A percentile compares a stretch with the other conserved stretches of the same genome.
phyloP scores from a whole-genome alignment of 2,113 vertebrate species.

The Scartelaos histophorus region DNA sequence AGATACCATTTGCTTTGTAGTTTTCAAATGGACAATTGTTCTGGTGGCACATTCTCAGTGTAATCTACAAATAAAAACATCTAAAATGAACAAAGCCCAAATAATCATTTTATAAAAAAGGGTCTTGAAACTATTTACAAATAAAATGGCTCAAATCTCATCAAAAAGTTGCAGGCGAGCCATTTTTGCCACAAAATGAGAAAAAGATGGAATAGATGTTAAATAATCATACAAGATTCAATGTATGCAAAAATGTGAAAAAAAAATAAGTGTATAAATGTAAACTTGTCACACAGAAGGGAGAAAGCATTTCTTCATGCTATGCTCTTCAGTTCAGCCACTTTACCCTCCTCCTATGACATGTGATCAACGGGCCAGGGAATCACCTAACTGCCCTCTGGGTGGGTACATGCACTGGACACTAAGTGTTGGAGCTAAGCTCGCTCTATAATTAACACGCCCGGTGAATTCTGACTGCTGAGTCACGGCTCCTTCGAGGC shows the following conservation, averaged over 20 bases:
- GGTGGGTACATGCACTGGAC: neutral
- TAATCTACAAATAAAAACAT: neutral
- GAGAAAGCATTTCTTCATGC: conserved; percentile 13
- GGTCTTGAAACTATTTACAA: neutral
- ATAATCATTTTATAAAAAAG: neutral
- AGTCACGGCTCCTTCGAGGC: conserved; percentile 70
- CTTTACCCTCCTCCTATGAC: neutral
- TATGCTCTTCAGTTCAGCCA: neutral
- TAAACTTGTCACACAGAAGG: conserved; percentile 10
- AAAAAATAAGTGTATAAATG: neutral
- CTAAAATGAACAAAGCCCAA: neutral
- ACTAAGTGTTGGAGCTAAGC: conserved; percentile 17
- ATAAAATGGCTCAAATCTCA: neutral
- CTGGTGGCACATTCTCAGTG: neutral
- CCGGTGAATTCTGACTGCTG: conserved; percentile 59
- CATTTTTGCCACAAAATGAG: conserved; percentile 13
- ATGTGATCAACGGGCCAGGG: neutral
- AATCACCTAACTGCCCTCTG: conserved; percentile 21
- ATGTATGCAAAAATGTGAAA: no score
- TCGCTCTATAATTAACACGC: conserved; percentile 37
- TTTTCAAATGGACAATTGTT: no score
- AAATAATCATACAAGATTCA: neutral
- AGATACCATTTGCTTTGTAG: neutral
- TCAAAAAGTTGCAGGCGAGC: conserved; percentile 4
- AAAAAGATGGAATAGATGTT: neutral